Base-by-base conservation (phyloP, 2,797 vertebrate genomes). In the Sebastes nivosus region DNA sequence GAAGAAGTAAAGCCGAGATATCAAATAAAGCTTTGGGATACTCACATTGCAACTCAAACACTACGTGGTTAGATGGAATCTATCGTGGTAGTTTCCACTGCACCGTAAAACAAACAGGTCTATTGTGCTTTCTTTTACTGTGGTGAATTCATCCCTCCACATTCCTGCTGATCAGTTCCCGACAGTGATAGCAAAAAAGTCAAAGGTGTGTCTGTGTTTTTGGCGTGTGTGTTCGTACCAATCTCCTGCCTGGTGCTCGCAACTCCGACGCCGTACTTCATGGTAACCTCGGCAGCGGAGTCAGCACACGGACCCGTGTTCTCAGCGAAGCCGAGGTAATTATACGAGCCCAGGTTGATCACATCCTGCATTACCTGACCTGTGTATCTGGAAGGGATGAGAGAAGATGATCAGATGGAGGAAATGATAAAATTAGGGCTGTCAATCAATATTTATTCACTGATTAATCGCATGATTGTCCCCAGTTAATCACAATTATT, bases 341-440 rank as follows among this genome's bases (percentile, higher is more conserved):
- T 99, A 92, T 99, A 99, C 12, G 98, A 99, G 80, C 98, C 98
- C 97, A 99, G 95, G 93, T 99, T 99, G 91, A 99, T 97, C 80
- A 99, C 95, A 67, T 93, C 97, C 87, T 96, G 97, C 89, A 98
- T 93, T 18, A 97, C 88, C 81, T 94, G 96, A 12, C 97, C 98
- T 0, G 97, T 97, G 87, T 97, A 97, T 82, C 98, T 99, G 91
- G 30, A 73, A 63, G 38, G 12, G 18, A 10, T 16, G 59, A 71
- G 42, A 77, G 67, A 6, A 34, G 73, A 68, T 50, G 55, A 67
- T 69, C 57, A 87, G 29, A 72, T 30, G 27, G 24, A 73, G 67
- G 68, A 65, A 82, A 29, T 14, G 1, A 78, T 72, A 69, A 61
- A 12, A 74, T 11, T 8, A 59, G 38, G 50, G 46, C 18, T 20